Conservation (phyloP, 2,113 vertebrate genomes). For the Corythoichthys haematopterus region DNA sequence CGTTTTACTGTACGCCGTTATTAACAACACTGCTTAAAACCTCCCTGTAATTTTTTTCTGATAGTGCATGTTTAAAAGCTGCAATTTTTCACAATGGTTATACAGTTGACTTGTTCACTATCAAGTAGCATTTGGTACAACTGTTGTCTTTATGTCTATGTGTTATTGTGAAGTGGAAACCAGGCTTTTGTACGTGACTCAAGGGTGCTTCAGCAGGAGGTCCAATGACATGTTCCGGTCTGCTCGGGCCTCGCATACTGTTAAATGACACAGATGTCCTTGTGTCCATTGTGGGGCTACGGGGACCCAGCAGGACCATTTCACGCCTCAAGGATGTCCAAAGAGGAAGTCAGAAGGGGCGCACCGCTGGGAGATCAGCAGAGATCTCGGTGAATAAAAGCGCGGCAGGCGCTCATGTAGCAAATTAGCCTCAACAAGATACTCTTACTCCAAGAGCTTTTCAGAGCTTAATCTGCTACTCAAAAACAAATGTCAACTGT, state of each 20-base stretch:
- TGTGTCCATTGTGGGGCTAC: constrained; percentile 44
- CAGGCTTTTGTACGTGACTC: constrained; percentile 42
- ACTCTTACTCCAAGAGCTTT: constrained; percentile 27
- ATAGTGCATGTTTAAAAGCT: background rate
- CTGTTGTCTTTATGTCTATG: constrained; percentile 13
- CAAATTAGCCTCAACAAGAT: constrained; percentile 58
- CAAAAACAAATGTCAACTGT: constrained; percentile 6
- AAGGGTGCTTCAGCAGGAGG: constrained; percentile 46
- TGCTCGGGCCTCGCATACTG: constrained; percentile 32
- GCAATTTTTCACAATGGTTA: background rate
- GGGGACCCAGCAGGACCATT: constrained; percentile 51
- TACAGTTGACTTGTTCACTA: background rate
- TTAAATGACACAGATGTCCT: constrained; percentile 57
- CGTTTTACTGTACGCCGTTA: too few relatives aligned
- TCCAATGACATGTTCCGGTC: constrained; percentile 54
- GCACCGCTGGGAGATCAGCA: constrained; percentile 44
- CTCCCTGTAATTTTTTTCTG: too few relatives aligned
- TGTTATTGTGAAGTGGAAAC: constrained; percentile 40
- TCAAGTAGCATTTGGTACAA: background rate
- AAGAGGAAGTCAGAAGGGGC: constrained; percentile 55
- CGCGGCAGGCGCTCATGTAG: constrained; percentile 43
- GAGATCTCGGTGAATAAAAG: constrained; percentile 45
- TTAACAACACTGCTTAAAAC: too few relatives aligned
- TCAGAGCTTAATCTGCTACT: constrained; percentile 12
- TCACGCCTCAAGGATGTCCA: constrained; percentile 51